Base-by-base conservation (phyloP, 2,888 invertebrate species). In the Nemotelus pantherinus region DNA sequence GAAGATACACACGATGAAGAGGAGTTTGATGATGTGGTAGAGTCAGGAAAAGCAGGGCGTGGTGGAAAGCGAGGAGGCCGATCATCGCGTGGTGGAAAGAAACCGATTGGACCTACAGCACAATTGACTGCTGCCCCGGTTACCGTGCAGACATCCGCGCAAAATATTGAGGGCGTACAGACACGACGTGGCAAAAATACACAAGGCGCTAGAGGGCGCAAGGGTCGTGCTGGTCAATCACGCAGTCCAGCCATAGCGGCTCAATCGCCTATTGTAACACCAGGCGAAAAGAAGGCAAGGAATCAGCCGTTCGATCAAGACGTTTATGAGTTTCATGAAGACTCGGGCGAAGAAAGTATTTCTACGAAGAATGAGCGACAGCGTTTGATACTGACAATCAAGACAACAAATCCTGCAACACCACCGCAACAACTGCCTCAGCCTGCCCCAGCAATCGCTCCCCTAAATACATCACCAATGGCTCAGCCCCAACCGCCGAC, bases 291-390 rank as follows among this genome's bases (percentile, higher is more conserved):
- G 81, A 87, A 88, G 55, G 84, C 84, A 0, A 85, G 84, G 7
- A 85, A 77, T 79, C 82, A 83, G 64, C 84, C 77, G 72, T 80
- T 81, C 9, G 85, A 85, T 79, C 92, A 93, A 7, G 96, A 96
- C 84, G 91, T 97, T 2, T 97, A 96, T 84, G 96, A 96, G 85
- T 97, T 97, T 85, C 93, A 94, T 81, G 96, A 96, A 84, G 96
- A 96, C 85, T 94, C 95, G 3, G 93, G 93, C 58, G 96, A 96
- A 83, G 94, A 94, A 83, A 89, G 88, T 39, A 10, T 87, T 85
- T 81, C 89, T 88, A 83, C 86, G 85, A 64, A 90, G 91, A 84
- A 84, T 63, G 81, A 84, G 77, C 89, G 95, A 43, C 95, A 95
- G 0, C 89, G 95, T 58, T 87, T 95, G 65, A 94, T 95, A 81